Evolutionary conservation across 2,113 vertebrate species (phyloP).

Genomic region (Oriolus oriolus): DNA sequence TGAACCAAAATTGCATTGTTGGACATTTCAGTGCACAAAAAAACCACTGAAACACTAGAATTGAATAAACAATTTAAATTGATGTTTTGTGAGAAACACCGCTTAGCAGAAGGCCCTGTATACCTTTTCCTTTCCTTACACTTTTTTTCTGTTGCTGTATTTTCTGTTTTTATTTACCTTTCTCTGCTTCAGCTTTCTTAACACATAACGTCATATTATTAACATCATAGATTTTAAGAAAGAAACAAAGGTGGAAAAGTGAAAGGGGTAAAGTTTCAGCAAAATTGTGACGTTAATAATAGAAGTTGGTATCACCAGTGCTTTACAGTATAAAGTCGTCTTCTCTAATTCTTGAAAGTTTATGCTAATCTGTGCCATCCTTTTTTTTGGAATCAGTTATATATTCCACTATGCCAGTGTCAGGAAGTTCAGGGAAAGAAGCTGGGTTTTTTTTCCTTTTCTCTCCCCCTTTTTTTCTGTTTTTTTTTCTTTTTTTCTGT

Average conservation of each 20-base stretch:
- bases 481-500: not conserved
- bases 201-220: not conserved
- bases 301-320: not conserved
- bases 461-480: not conserved
- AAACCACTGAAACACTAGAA: not conserved
- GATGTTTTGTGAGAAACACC: not conserved
- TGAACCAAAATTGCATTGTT: not conserved
- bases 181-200: not conserved
- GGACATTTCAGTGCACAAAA: not conserved
- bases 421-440: not conserved
- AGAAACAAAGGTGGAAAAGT: not conserved
- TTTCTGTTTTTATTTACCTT: not conserved
- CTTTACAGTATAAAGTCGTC: not conserved
- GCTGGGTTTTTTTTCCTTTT: not conserved
- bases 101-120: too few relatives aligned
- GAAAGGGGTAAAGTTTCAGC: not conserved
- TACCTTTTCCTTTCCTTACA: fast-evolving
- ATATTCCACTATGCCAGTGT: not conserved
- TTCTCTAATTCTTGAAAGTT: not conserved
- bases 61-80: not conserved
- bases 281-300: not conserved
- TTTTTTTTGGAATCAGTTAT: not conserved
- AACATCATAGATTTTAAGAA: not conserved
- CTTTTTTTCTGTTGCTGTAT: not conserved
- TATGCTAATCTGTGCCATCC: not conserved